Conservation (phyloP, 2,888 invertebrate genomes). For the Scrobipalpa atriplicella region DNA sequence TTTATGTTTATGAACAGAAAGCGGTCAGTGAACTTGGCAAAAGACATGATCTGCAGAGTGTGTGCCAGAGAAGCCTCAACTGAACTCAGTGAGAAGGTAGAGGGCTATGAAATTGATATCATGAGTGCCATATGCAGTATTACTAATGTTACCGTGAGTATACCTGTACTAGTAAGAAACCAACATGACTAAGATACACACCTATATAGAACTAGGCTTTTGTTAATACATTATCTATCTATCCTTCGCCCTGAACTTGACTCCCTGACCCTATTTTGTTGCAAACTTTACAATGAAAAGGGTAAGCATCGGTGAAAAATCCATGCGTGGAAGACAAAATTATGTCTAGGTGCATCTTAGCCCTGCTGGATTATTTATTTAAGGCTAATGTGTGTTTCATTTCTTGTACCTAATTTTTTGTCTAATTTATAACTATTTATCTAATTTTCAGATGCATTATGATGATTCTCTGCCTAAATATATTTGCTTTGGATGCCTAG, state of each 20-base stretch:
- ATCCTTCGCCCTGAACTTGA: no score
- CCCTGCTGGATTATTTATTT: no score
- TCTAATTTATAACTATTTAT: not conserved
- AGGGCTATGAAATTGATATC: slow-evolving; percentile 56
- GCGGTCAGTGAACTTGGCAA: slow-evolving; percentile 53
- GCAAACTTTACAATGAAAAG: not conserved
- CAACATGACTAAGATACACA: no score
- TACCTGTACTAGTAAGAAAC: no score
- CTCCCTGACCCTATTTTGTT: not conserved
- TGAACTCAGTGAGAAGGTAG: slow-evolving; percentile 63
- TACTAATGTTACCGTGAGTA: slow-evolving; percentile 69
- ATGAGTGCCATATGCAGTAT: slow-evolving; percentile 66
- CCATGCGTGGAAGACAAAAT: no score
- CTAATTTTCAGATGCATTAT: slow-evolving; percentile 58
- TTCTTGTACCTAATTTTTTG: not conserved
- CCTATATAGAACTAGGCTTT: no score
- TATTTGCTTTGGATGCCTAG: slow-evolving; percentile 70
- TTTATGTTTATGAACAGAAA: slow-evolving; percentile 45
- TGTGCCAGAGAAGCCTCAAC: slow-evolving; percentile 69
- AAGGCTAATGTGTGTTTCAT: no score
- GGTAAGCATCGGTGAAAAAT: no score
- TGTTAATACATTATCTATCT: no score
- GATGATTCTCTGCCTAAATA: slow-evolving; percentile 74
- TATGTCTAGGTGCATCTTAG: no score
- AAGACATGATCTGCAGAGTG: slow-evolving; percentile 70